Conservation (phyloP, 2,113 vertebrate genomes). For the Campylomormyrus tamandua region DNA sequence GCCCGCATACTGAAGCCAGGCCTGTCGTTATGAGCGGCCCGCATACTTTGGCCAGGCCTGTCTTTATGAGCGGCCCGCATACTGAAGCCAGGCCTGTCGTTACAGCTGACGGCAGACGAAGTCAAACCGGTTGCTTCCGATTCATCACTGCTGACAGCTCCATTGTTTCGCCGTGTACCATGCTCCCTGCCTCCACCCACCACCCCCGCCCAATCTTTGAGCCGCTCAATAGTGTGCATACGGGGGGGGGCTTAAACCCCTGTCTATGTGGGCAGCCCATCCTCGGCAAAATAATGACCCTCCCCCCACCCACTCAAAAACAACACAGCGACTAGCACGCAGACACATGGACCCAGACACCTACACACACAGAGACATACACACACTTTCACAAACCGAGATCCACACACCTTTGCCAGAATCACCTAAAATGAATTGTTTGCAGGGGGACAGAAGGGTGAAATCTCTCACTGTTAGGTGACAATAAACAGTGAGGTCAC, state of each 20-base stretch:
- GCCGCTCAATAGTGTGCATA: background rate
- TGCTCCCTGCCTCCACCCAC: background rate
- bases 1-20: too few species aligned
- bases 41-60: too few species aligned
- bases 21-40: too few species aligned
- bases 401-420: background rate
- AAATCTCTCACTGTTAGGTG: background rate
- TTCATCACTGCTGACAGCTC: conserved; percentile 18
- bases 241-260: background rate
- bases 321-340: background rate
- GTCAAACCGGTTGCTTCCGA: background rate
- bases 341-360: background rate
- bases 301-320: conserved; percentile 2
- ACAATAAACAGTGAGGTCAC: background rate
- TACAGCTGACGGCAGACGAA: background rate
- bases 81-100: background rate
- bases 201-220: background rate
- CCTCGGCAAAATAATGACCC: background rate
- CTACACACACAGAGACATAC: background rate
- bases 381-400: background rate
- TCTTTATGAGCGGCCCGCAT: too few species aligned
- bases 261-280: background rate
- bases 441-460: background rate
- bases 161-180: background rate
- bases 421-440: background rate